Evolutionary conservation across 2,888 invertebrate genomes (phyloP), one percentile per base, ranked within the genome.

Genomic region (Atrina japonica): DNA sequence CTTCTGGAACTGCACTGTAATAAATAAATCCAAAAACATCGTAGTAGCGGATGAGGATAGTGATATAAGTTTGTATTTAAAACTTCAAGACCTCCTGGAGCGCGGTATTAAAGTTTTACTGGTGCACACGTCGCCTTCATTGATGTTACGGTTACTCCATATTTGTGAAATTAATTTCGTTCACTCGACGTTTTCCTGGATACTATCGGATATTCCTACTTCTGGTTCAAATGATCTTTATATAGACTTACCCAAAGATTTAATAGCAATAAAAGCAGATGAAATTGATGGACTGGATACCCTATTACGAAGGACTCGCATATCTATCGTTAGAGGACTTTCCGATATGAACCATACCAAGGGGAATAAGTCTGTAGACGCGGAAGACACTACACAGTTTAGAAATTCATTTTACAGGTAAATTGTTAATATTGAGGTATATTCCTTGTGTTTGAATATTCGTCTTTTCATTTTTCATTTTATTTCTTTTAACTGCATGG

Each of bases 101-200:
- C 50, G 40, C 6, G 81, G 79, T 0, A 69, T 53, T 23, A 70
- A 77, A 55, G 52, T 80, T 3, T 53, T 81, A 7, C 50, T 81
- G 16, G 75, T 78, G 6, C 79, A 81, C 29, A 30, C 65, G 6
- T 55, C 53, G 0, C 70, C 69, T 9, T 29, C 43, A 1, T 35
- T 73, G 30, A 45, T 56, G 6, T 30, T 35, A 25, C 55, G 75
- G 3, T 69, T 89, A 27, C 68, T 86, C 45, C 52, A 65, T 2
- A 70, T 80, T 2, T 84, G 85, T 14, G 45, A 74, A 18, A 70
- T 83, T 40, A 74, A 75, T 6, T 78, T 85, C 29, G 82, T 84
- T 45, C 78, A 75, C n/a, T 66, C 76, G 3, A 88, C 87, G 0
- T 85, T 83, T 72, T 87, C 86, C 7, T 88, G 88, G 88, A 82